phyloP scores from a whole-genome alignment of 2,888 invertebrate genomes.

The Drosophila merina region DNA sequence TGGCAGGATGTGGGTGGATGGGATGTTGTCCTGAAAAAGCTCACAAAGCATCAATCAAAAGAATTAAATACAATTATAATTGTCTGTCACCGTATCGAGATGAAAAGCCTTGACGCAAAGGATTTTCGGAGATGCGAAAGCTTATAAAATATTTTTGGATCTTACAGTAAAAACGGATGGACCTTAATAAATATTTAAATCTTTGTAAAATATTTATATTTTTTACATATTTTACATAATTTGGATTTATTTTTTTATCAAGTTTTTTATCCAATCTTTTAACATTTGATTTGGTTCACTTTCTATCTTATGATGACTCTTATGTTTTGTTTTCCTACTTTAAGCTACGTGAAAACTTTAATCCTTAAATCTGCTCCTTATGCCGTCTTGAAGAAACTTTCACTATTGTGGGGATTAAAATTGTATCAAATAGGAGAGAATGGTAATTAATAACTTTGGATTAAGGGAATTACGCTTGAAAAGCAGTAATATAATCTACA shows the following conservation, averaged over 20 bases:
- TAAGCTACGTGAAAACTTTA: not conserved
- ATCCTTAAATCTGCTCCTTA: not conserved
- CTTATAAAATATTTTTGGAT: slow-evolving; percentile 2
- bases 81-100: slow-evolving; percentile 52
- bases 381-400: not conserved
- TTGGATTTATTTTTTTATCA: not conserved
- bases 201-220: not conserved
- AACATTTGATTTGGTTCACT: not conserved
- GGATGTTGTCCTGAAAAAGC: slow-evolving; percentile 13
- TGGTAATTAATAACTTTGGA: not conserved
- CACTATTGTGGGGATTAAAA: not conserved
- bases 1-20: not conserved
- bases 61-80: slow-evolving; percentile 58
- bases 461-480: no score
- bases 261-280: not conserved
- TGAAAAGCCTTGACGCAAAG: slow-evolving; percentile 32
- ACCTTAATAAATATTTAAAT: not conserved
- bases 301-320: not conserved
- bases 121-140: slow-evolving; percentile 23
- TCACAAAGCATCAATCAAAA: slow-evolving; percentile 50
- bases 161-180: not conserved
- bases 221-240: not conserved
- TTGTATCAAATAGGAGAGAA: not conserved
- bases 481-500: no score
- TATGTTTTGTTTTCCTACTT: not conserved